A percentile compares a stretch with the other conserved stretches of the same genome.
These are phyloP conservation scores for Halcyon chelicuti DNA, from an alignment of 2,797 vertebrate genomes.

Conservation along the genomic window DNA sequence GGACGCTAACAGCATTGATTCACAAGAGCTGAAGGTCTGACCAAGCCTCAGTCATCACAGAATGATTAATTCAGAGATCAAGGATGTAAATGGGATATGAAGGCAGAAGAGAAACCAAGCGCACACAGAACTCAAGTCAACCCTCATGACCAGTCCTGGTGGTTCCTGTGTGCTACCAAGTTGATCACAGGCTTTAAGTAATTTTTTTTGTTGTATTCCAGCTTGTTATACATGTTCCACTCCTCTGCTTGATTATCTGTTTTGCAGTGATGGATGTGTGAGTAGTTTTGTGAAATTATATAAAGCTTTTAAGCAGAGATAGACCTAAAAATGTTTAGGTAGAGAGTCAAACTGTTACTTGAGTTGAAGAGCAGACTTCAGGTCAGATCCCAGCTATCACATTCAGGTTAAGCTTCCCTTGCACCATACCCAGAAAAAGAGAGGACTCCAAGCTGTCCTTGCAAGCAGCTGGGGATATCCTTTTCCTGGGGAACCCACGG, in stretches of 20 bases:
- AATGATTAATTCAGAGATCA: background rate
- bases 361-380: background rate
- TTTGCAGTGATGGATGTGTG: background rate
- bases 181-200: background rate
- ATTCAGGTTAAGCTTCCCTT: background rate
- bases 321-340: constrained; percentile 27
- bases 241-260: constrained; percentile 9
- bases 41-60: background rate
- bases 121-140: background rate
- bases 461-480: constrained; percentile 1
- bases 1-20: background rate
- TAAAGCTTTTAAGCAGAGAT: constrained; percentile 26
- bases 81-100: background rate
- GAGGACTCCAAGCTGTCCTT: background rate
- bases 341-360: background rate
- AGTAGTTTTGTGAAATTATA: background rate
- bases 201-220: background rate
- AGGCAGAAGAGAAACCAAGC: background rate
- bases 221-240: background rate
- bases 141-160: background rate
- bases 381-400: background rate
- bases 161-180: background rate
- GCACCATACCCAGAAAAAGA: background rate
- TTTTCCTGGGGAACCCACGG: background rate
- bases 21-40: background rate